Conservation (phyloP, 2,113 vertebrate genomes). For the Phyllostomus discolor region DNA sequence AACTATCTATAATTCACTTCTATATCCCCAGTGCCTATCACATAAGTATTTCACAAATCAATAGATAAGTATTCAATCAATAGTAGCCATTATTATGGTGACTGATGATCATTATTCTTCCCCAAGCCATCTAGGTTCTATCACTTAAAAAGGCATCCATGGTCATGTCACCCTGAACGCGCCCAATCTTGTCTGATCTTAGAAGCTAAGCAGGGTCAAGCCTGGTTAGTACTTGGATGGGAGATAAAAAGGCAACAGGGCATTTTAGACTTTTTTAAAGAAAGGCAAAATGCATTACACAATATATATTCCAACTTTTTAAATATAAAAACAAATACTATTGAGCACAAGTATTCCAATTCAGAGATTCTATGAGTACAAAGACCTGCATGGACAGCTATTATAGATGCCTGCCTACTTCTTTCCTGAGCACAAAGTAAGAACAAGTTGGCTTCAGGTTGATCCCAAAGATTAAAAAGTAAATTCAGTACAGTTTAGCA, state of each 20-base stretch:
- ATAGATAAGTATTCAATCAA: not conserved
- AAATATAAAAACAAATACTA: not conserved
- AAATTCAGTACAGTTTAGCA: not conserved
- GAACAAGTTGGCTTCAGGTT: not conserved
- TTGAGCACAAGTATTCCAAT: not conserved
- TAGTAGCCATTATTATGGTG: not conserved
- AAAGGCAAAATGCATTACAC: not conserved
- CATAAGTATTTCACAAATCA: conserved; percentile 28
- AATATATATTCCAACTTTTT: not conserved
- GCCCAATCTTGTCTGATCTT: no score
- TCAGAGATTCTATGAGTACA: not conserved
- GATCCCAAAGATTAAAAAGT: not conserved
- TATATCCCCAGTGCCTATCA: not conserved
- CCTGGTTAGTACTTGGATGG: no score
- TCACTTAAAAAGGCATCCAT: not conserved
- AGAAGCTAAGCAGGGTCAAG: no score
- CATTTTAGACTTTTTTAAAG: not conserved
- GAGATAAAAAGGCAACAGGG: not conserved
- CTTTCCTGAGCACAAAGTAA: not conserved
- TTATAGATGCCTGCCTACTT: not conserved
- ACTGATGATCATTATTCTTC: not conserved
- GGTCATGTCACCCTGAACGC: no score
- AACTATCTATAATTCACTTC: not conserved
- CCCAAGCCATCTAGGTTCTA: not conserved
- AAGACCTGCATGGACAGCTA: not conserved